phyloP scores from a whole-genome alignment of 2,888 invertebrate species.

The Euproctis similis region DNA sequence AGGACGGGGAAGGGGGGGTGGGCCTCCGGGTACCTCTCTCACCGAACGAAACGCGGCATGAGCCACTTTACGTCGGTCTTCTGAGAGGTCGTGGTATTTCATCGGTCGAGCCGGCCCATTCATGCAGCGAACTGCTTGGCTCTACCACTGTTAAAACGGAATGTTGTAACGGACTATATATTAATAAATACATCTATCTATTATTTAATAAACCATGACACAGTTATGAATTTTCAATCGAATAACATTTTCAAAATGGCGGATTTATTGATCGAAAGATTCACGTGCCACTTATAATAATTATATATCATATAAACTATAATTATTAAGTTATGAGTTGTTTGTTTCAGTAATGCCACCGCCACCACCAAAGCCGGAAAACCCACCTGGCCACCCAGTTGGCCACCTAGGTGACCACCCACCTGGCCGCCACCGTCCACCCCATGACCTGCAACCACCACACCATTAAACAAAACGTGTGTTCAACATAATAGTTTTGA shows the following conservation, averaged over 20 bases:
- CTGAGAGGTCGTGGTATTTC: no score
- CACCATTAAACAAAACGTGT: conserved; percentile 6
- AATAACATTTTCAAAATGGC: not conserved
- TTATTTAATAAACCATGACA: not conserved
- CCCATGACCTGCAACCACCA: conserved; percentile 17
- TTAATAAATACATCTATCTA: not conserved
- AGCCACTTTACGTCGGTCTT: no score
- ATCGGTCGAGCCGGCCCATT: no score
- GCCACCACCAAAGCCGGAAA: conserved; percentile 16
- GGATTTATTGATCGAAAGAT: conserved; percentile 1
- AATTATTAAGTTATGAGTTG: conserved; percentile 1
- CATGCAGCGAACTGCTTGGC: no score
- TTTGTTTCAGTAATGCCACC: conserved; percentile 24
- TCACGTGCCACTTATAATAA: conserved; percentile 1
- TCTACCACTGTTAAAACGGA: no score
- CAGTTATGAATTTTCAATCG: not conserved
- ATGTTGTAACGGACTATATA: no score
- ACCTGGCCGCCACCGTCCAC: conserved; percentile 20
- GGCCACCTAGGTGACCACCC: conserved; percentile 18
- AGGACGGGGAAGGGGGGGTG: no score
- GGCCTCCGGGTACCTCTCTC: no score
- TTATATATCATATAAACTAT: not conserved
- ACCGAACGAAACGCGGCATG: no score
- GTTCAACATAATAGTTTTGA: not conserved
- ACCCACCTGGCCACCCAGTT: conserved; percentile 13